Evolutionary conservation across 2,797 vertebrate genomes (phyloP), one percentile per base, ranked within the genome.

Genomic region (Salmo trutta): DNA sequence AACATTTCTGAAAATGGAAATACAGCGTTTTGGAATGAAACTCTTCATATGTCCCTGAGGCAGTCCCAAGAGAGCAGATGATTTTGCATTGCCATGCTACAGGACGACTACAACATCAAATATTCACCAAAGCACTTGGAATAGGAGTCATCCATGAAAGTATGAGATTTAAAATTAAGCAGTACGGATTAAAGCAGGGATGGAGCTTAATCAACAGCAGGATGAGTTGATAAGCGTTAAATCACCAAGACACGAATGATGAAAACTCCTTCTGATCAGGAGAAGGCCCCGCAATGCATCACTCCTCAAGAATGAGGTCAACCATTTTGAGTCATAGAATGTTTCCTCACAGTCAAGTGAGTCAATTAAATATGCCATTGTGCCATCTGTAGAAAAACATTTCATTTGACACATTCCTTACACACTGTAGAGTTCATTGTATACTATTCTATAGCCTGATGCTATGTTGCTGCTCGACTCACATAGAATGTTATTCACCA

Each of bases 81-180:
- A 65, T 77, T 29, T 73, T 77, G 70, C 56, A 78, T 76, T 78
- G 82, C 73, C 80, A 64, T 77, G 74, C 66, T 83, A 83, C 82
- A 74, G 85, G 78, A 82, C 41, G 76, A 83, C 68, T 72, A 73
- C 73, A 75, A 70, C 84, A 92, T 93, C 76, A 91, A 91, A 91
- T 89, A 90, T 90, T 91, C 84, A 93, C 77, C 77, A 76, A 77
- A 66, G 64, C 76, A 83, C 81, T 76, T 75, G 5, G 71, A 82
- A 85, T 77, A 75, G 74, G 84, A 83, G 31, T 85, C 29, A 81
- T 88, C 84, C 84, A 87, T 87, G 90, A 85, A 88, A 91, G 83
- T 85, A 84, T 86, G 89, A 90, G 88, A 91, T 92, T 88, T 89
- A 91, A 94, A 95, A 94, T 94, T 92, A 93, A 90, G 83, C 86